A percentile compares a stretch with the other conserved stretches of the same genome.
These are phyloP conservation scores for Mesorhabditis spiculigera DNA, from an alignment of 2,888 invertebrate species.

Conservation along the genomic window DNA sequence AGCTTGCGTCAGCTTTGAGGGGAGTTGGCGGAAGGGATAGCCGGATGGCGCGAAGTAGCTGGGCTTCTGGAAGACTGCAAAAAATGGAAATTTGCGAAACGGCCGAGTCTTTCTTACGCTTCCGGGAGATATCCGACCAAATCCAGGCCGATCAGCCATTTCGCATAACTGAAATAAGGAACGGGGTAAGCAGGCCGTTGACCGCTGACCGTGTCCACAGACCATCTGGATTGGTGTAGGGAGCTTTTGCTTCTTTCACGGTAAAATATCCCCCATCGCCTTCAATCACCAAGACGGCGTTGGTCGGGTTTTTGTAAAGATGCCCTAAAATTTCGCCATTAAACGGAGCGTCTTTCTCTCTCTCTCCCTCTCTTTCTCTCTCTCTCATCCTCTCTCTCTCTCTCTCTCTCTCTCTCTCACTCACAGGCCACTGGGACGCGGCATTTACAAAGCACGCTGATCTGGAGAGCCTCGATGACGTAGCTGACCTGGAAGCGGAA, in stretches of 20 bases:
- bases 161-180: conserved; percentile 13
- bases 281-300: background rate
- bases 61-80: too few relatives aligned
- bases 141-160: conserved; percentile 43
- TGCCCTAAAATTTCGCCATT: too few relatives aligned
- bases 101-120: too few relatives aligned
- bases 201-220: background rate
- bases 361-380: too few relatives aligned
- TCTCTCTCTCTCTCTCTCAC: too few relatives aligned
- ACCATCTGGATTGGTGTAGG: conserved; percentile 11
- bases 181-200: background rate
- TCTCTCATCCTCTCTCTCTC: too few relatives aligned
- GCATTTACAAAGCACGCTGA: conserved; percentile 41
- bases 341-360: too few relatives aligned
- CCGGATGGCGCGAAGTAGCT: too few relatives aligned
- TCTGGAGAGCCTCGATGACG: conserved; percentile 51
- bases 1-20: too few relatives aligned
- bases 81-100: too few relatives aligned
- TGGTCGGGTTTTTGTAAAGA: background rate
- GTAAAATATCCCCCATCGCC: background rate
- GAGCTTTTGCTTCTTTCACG: too few relatives aligned
- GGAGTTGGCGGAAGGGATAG: too few relatives aligned
- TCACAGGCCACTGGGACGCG: conserved; percentile 14
- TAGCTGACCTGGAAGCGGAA: conserved; percentile 42
- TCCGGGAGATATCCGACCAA: conserved; percentile 34